A percentile compares a stretch with the other conserved stretches of the same genome.
These are phyloP conservation scores for Spilosoma lubricipeda DNA, from an alignment of 2,888 invertebrate genomes.

Conservation along the genomic window DNA sequence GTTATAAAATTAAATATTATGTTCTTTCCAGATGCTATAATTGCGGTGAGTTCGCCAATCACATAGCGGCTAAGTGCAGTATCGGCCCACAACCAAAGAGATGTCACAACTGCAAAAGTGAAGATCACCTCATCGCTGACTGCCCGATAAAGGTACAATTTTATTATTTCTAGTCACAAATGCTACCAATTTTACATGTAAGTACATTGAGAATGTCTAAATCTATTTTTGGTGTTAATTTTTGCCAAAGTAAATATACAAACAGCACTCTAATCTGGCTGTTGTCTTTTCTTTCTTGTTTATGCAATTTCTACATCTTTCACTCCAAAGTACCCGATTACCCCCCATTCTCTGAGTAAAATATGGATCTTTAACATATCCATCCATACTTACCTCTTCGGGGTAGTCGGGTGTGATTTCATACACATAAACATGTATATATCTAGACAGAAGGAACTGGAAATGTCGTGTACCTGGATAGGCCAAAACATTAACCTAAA, in stretches of 20 bases:
- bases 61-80: constrained; percentile 95
- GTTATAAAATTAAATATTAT: constrained; percentile 10
- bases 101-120: constrained; percentile 96
- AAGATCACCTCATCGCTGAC: constrained; percentile 95
- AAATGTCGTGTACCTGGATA: too few species aligned
- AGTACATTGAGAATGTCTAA: background rate
- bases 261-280: background rate
- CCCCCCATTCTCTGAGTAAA: too few species aligned
- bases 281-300: background rate
- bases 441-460: too few species aligned
- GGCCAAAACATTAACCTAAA: too few species aligned
- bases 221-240: background rate
- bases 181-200: background rate
- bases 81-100: constrained; percentile 96
- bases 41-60: constrained; percentile 96
- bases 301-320: background rate
- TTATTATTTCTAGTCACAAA: background rate
- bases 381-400: too few species aligned
- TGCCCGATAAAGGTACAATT: constrained; percentile 89
- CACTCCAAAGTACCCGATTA: too few species aligned
- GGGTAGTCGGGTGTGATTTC: too few species aligned
- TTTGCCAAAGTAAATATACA: background rate
- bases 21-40: constrained; percentile 93
- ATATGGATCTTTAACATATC: too few species aligned
- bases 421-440: too few species aligned